Base-by-base conservation (phyloP, 2,797 vertebrate species). In the Lacerta bilineata region DNA sequence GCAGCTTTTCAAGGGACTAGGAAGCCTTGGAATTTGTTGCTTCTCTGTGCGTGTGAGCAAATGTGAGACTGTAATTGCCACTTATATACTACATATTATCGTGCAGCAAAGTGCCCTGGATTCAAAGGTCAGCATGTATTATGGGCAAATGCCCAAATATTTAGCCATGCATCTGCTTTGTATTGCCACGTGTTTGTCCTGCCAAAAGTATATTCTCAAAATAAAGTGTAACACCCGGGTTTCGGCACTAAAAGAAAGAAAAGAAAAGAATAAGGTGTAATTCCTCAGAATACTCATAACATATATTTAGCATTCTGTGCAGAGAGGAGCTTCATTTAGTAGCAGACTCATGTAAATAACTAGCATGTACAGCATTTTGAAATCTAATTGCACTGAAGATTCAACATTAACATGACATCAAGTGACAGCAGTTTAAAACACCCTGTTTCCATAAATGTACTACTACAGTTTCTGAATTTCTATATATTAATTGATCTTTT, bases 341-440 rank as follows among this genome's bases (percentile, higher is more conserved):
- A 91, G 71, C 5, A 85, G 75, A 2, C 59, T 79, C 68, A 68
- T 80, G 68, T n/a, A 90, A 69, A 85, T 55, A 93, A 90, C 71
- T 88, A 15, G 27, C 2, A 7, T 0, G 7, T 61, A 88, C 59
- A 91, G 87, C 7, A 69, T 43, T 92, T 89, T 39, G 72, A 82
- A 86, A 89, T 82, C 74, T 85, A 50, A 88, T 74, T 91, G 83
- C 4, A 80, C 11, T 0, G 0, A 66, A 88, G 71, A 88, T 91
- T 68, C 92, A 92, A 79, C 25, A 87, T 29, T 36, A 92, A 84
- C 27, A 1, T 88, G 80, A 25, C 9, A 93, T 86, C 8, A 84
- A 90, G 89, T 84, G 4, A 10, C 5, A 89, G 81, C 68, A 41
- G 8, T 78, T 92, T 89, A 85, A 61, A 86, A 91, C 86, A 2